Base-by-base conservation (phyloP, 2,113 vertebrate species). In the Vanacampus margaritifer region DNA sequence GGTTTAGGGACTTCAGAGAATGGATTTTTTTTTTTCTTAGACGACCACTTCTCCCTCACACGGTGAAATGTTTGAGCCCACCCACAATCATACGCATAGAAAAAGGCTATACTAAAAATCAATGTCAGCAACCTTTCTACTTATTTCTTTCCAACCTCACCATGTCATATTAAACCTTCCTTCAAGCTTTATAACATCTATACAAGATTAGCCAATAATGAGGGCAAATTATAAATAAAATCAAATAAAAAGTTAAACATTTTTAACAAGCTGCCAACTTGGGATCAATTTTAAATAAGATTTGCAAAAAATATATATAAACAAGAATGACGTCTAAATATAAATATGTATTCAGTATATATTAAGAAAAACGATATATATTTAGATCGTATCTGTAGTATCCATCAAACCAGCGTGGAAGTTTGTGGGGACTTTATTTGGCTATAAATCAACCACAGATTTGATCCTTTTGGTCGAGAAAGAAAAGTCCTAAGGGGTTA, bases 1-100 rank as follows among this genome's bases (percentile, higher is more conserved):
- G 83, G 78, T 84, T 80, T 83, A 86, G 19, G 76, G 79, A 82
- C 84, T 78, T 78, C 75, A 76, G 78, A 84, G 82, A 81, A 85
- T 73, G 84, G 77, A 71, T 69, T 71, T 79, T 83, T 60, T 75
- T 69, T 83, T 81, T 84, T 72, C 81, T 81, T 72, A 73, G 69
- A 75, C 84, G 67, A 61, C 65, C 79, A 78, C 69, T 39, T n/a
- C 39, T 67, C 61, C 67, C 69, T 65, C 8, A 26, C 76, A 68
- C 71, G 65, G 58, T 45, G 14, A 37, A 36, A 37, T 17, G 67
- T 79, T 79, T 59, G 1, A 76, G 82, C 76, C 88, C 89, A 89
- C 89, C 87, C 87, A 88, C 83, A 81, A 76, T 78, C 78, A 86
- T 81, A 85, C 78, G 86, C 79, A 84, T 79, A 79, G 81, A 81